These are phyloP conservation scores for Tenthredo scrophulariae DNA, from an alignment of 2,888 invertebrate genomes.

Conservation along the genomic window DNA sequence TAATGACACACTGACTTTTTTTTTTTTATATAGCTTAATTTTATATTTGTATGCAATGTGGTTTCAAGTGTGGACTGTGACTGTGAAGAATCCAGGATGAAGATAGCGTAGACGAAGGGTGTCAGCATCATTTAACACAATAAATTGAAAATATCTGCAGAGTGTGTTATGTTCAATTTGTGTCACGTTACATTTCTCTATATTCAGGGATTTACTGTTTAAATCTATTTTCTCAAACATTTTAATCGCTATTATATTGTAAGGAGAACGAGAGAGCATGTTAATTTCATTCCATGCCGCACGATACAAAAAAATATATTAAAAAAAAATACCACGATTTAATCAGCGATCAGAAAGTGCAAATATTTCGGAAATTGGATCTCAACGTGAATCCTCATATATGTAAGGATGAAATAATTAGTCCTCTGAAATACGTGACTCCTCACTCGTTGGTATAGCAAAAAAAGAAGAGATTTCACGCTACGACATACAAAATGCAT, in stretches of 20 bases:
- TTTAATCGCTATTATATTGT: not conserved
- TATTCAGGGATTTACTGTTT: constrained; percentile 19
- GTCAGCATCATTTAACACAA: constrained; percentile 46
- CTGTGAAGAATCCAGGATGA: constrained; percentile 59
- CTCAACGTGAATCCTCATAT: not conserved
- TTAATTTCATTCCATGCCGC: not conserved
- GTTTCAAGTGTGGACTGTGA: constrained; percentile 67
- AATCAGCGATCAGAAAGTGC: not conserved
- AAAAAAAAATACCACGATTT: not conserved
- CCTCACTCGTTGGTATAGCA: not conserved
- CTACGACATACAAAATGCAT: constrained; percentile 2
- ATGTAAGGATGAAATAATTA: not conserved
- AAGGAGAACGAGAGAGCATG: not conserved
- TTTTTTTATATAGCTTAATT: constrained; percentile 76
- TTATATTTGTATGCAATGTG: constrained; percentile 73
- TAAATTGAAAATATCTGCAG: constrained; percentile 39
- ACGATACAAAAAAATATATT: not conserved
- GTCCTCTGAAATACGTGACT: not conserved
- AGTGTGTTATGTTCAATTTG: constrained; percentile 38
- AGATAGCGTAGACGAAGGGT: constrained; percentile 38
- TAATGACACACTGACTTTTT: constrained; percentile 69
- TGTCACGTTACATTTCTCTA: constrained; percentile 29
- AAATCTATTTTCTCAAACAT: constrained; percentile 21
- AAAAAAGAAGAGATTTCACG: not conserved
- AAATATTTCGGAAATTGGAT: constrained; percentile 7